Percentiles rank a stretch among this genome's conserved stretches.
Conservation (phyloP, 2,113 vertebrate species). For the Microtus richardsoni region DNA sequence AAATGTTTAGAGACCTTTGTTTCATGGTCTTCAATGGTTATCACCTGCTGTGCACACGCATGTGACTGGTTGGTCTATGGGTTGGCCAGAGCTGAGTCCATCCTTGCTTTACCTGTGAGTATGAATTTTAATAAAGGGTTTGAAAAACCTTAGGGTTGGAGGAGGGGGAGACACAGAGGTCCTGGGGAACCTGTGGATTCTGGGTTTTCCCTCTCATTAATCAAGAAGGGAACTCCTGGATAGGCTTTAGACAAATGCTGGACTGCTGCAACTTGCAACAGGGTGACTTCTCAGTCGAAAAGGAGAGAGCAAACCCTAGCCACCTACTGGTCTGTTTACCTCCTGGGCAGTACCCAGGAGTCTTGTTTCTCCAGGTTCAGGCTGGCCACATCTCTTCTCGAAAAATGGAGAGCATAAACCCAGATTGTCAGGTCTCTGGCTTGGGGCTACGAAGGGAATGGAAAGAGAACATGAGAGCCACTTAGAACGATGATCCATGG, state of each 20-base stretch:
- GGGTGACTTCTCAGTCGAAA: not conserved
- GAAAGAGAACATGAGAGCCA: not conserved
- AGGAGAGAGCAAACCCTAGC: rapidly evolving
- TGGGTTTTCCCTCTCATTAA: not conserved
- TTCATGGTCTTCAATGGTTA: not conserved
- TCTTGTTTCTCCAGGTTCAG: not conserved
- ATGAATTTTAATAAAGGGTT: not conserved
- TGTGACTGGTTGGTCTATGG: too few species aligned
- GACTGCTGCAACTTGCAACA: too few species aligned
- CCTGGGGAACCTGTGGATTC: not conserved
- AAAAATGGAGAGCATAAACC: not conserved
- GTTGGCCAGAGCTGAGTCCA: rapidly evolving
- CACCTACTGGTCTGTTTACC: not conserved
- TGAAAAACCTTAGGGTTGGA: not conserved
- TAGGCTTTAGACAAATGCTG: not conserved
- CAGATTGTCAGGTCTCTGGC: not conserved
- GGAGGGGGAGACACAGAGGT: not conserved
- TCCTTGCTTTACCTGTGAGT: not conserved
- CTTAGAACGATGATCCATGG: rapidly evolving
- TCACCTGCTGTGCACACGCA: rapidly evolving
- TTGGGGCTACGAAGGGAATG: too few species aligned
- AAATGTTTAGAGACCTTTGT: not conserved
- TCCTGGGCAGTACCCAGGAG: too few species aligned
- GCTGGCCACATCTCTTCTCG: not conserved
- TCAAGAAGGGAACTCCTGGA: not conserved